A percentile compares a stretch with the other conserved stretches of the same genome.
These are phyloP conservation scores for Diplodus sargus DNA, from an alignment of 2,797 vertebrate genomes.

Conservation along the genomic window DNA sequence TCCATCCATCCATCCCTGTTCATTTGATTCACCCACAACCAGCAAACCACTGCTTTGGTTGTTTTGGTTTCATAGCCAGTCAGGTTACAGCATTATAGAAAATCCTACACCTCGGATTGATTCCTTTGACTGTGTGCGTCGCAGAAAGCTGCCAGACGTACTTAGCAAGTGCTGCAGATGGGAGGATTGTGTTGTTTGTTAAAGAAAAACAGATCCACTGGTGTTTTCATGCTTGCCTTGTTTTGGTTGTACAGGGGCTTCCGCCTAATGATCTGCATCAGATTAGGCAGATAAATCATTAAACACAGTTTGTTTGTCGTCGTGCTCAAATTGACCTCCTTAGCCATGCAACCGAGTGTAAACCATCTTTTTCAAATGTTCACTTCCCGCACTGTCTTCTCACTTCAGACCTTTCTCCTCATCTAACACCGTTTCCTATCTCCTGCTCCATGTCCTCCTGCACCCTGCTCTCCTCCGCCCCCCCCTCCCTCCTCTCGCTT, in stretches of 20 bases:
- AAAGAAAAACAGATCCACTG: slow-evolving; percentile 50
- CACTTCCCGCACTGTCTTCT: slow-evolving; percentile 31
- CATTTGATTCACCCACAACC: too few species aligned
- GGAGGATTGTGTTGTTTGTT: slow-evolving; percentile 38
- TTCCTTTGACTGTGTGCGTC: background rate
- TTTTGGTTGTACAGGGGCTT: slow-evolving; percentile 58
- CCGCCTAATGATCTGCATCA: slow-evolving; percentile 76
- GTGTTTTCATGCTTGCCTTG: slow-evolving; percentile 64
- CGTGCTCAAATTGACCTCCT: slow-evolving; percentile 77
- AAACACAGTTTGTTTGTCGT: slow-evolving; percentile 70
- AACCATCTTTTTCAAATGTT: slow-evolving; percentile 62
- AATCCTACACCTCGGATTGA: slow-evolving; percentile 19
- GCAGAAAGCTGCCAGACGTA: slow-evolving; percentile 33
- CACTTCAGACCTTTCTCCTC: slow-evolving; percentile 39
- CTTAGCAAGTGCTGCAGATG: slow-evolving; percentile 45
- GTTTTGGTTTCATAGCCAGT: background rate
- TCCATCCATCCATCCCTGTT: too few species aligned
- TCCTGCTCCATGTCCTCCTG: slow-evolving; percentile 3
- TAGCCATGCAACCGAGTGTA: slow-evolving; percentile 69
- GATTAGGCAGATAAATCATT: slow-evolving; percentile 82
- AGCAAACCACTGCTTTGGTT: too few species aligned
- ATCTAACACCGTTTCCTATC: background rate
- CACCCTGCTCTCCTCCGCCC: background rate
- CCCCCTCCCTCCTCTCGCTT: slow-evolving; percentile 45
- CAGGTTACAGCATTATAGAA: slow-evolving; percentile 12